These are phyloP conservation scores for Iguana delicatissima DNA, from an alignment of 2,797 vertebrate species.

Conservation along the genomic window DNA sequence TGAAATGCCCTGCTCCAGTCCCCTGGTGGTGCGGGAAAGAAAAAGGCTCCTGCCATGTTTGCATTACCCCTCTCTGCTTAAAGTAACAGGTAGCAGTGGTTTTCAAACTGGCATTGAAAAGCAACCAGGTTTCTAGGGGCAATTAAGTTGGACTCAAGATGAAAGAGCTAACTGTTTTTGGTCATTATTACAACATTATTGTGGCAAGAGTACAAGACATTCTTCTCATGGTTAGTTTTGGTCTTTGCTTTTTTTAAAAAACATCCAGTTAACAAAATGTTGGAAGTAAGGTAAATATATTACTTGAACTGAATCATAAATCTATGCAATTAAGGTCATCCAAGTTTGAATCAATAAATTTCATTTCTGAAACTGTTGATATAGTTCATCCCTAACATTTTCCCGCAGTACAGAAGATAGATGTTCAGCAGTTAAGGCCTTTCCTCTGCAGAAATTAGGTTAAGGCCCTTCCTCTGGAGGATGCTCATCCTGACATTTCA, in stretches of 20 bases:
- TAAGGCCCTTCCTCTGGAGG: too few species aligned
- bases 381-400: too few species aligned
- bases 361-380: too few species aligned
- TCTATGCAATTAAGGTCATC: background rate
- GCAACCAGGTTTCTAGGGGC: background rate
- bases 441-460: too few species aligned
- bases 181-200: conserved; percentile 9
- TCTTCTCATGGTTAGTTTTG: background rate
- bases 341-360: background rate
- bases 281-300: background rate
- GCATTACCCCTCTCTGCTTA: too few species aligned
- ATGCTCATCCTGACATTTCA: too few species aligned
- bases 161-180: conserved; percentile 42
- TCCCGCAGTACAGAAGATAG: too few species aligned
- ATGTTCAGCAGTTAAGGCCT: too few species aligned
- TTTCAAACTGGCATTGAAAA: conserved; percentile 31
- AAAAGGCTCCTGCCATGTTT: too few species aligned
- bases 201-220: background rate
- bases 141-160: conserved; percentile 24
- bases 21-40: too few species aligned
- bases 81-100: too few species aligned
- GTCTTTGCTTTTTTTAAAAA: background rate
- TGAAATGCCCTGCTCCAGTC: too few species aligned
- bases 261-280: conserved; percentile 3
- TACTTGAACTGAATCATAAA: background rate